These are phyloP conservation scores for Heliopora coerulea DNA, from an alignment of 92 coral and sea anemone species.

Conservation along the genomic window DNA sequence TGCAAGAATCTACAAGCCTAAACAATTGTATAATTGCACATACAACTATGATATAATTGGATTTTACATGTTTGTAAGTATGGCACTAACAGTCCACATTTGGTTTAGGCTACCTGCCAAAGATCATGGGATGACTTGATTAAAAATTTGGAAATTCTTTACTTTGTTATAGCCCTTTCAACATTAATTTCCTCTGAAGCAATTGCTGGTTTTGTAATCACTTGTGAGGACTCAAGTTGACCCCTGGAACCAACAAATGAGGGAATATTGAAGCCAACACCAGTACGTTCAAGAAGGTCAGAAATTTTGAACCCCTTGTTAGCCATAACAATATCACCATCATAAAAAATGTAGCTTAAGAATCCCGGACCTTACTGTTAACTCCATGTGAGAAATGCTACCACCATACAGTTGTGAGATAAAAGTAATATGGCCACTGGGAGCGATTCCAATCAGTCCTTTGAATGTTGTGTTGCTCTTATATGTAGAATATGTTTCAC, in stretches of 20 bases:
- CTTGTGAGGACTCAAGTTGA: slow-evolving; percentile 39
- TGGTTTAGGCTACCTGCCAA: slow-evolving; percentile 52
- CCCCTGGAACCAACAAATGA: slow-evolving; percentile 42
- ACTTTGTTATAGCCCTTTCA: slow-evolving; percentile 43
- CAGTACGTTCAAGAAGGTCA: slow-evolving; percentile 31
- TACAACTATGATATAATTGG: slow-evolving; percentile 27
- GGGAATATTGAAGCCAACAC: slow-evolving; percentile 40
- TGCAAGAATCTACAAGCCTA: too few relatives aligned
- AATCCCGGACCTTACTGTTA: slow-evolving; percentile 43
- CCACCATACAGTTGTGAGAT: slow-evolving; percentile 52
- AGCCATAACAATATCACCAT: slow-evolving; percentile 43
- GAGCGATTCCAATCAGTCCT: slow-evolving; percentile 56
- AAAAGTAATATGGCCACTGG: slow-evolving; percentile 51
- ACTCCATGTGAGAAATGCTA: slow-evolving; percentile 32
- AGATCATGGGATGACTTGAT: slow-evolving; percentile 38
- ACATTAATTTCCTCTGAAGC: slow-evolving; percentile 50
- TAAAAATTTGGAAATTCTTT: slow-evolving; percentile 42
- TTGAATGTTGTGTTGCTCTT: slow-evolving; percentile 52
- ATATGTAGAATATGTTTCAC: slow-evolving; percentile 46
- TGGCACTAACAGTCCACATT: slow-evolving; percentile 57
- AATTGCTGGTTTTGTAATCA: slow-evolving; percentile 45
- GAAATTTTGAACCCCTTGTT: slow-evolving; percentile 48
- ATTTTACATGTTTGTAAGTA: slow-evolving; percentile 43
- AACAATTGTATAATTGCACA: too few relatives aligned
- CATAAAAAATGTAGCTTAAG: slow-evolving; percentile 21